Conservation (phyloP, 2,888 invertebrate genomes). For the Aproaerema taeniolella region DNA sequence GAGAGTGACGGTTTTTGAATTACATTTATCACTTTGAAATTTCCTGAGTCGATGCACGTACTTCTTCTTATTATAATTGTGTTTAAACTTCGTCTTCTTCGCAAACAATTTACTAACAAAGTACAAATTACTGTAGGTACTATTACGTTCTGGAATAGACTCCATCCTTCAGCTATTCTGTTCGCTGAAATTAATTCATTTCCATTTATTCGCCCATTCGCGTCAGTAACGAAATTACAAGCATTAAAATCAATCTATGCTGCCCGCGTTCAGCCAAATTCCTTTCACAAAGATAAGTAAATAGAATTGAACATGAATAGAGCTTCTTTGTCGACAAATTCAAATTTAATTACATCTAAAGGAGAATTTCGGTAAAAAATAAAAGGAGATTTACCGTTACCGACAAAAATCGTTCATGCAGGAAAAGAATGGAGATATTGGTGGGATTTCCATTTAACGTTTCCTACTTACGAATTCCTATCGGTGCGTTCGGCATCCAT, state of each 20-base stretch:
- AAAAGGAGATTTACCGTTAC: not conserved
- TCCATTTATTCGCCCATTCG: not conserved
- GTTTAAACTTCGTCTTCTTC: too few species aligned
- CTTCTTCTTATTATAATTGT: too few species aligned
- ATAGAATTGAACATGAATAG: not conserved
- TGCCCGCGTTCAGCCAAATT: not conserved
- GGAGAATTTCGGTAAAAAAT: not conserved
- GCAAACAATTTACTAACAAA: too few species aligned
- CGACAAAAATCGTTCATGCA: not conserved
- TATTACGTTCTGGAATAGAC: too few species aligned
- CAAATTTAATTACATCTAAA: not conserved
- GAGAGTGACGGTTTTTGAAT: too few species aligned
- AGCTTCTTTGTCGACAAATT: not conserved
- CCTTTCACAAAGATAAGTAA: not conserved
- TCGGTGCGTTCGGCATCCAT: conserved; percentile 41
- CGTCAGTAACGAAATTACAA: not conserved
- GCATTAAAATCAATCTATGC: not conserved
- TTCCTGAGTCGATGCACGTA: too few species aligned
- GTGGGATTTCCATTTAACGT: conserved; percentile 43
- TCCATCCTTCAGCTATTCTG: too few species aligned
- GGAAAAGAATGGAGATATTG: conserved; percentile 26
- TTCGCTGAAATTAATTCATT: not conserved
- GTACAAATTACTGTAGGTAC: too few species aligned
- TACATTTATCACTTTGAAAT: too few species aligned
- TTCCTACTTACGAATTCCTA: conserved; percentile 37